These are phyloP conservation scores for Alviniconcha marisindica DNA, from an alignment of 1,140 invertebrate genomes.

Conservation along the genomic window DNA sequence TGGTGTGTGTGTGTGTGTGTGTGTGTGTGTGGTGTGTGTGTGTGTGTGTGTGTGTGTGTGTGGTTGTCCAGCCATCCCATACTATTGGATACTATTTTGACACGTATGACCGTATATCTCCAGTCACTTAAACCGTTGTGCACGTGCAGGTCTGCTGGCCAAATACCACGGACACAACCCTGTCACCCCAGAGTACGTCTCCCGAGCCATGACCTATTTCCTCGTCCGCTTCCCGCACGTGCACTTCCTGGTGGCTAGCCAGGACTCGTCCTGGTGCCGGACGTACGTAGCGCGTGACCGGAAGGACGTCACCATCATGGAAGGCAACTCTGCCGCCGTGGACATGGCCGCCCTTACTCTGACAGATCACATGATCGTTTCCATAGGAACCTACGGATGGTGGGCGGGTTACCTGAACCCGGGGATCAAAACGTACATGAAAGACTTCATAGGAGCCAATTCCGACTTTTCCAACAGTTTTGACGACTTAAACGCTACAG, in stretches of 20 bases:
- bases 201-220: slow-evolving; percentile 12
- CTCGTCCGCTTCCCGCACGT: not conserved
- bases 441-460: slow-evolving; percentile 48
- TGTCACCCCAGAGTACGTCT: slow-evolving; percentile 21
- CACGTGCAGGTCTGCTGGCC: too few relatives aligned
- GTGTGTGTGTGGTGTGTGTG: not conserved
- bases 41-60: not conserved
- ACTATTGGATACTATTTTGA: too few relatives aligned
- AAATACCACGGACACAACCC: slow-evolving; percentile 26
- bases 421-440: slow-evolving; percentile 62
- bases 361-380: slow-evolving; percentile 65
- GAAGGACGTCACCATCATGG: slow-evolving; percentile 24
- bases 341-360: slow-evolving; percentile 59
- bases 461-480: slow-evolving; percentile 40
- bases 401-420: slow-evolving; percentile 64
- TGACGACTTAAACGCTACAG: slow-evolving; percentile 50
- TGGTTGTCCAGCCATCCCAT: too few relatives aligned
- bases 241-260: slow-evolving; percentile 25
- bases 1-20: not conserved
- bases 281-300: not conserved
- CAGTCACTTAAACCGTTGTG: too few relatives aligned
- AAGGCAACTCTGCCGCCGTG: slow-evolving; percentile 41
- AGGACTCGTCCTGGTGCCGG: slow-evolving; percentile 18
- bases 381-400: slow-evolving; percentile 67
- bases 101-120: too few relatives aligned